Evolutionary conservation across 2,797 vertebrate species (phyloP).

Genomic region (Myripristis jacobus): DNA sequence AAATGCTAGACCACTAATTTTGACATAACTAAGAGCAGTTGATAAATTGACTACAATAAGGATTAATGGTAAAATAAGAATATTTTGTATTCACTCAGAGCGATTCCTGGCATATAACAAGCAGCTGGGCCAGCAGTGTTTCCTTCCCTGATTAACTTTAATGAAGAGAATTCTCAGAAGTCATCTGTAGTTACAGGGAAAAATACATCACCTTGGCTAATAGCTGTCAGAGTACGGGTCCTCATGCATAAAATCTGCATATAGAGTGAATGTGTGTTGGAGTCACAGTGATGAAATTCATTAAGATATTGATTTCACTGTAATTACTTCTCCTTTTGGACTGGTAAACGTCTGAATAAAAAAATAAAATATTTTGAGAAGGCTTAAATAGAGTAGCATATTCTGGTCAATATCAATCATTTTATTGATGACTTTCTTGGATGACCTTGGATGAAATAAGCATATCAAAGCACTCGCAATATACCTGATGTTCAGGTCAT

Average conservation of each 20-base stretch:
- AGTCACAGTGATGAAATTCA: conserved; percentile 30
- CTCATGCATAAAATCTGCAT: conserved; percentile 41
- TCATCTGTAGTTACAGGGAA: conserved; percentile 30
- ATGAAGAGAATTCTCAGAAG: conserved; percentile 29
- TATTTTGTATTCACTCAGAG: not conserved
- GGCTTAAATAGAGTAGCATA: not conserved
- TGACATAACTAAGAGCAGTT: too few species aligned
- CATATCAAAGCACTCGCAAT: not conserved
- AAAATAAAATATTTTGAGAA: not conserved
- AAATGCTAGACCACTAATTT: not conserved
- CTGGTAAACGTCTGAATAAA: not conserved
- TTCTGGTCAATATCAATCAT: not conserved
- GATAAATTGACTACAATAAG: too few species aligned
- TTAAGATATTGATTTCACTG: conserved; percentile 11
- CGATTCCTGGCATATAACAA: not conserved
- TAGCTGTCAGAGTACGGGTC: conserved; percentile 49
- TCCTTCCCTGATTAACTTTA: conserved; percentile 40
- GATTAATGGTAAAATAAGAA: too few species aligned
- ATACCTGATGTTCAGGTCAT: too few species aligned
- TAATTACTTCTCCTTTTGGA: conserved; percentile 26
- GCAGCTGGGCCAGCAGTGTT: not conserved
- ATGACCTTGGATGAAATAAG: not conserved
- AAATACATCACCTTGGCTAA: conserved; percentile 57
- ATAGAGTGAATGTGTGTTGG: not conserved
- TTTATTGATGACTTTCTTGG: not conserved